Conservation (phyloP, 1,140 invertebrate species). For the Melitaea cinxia region DNA sequence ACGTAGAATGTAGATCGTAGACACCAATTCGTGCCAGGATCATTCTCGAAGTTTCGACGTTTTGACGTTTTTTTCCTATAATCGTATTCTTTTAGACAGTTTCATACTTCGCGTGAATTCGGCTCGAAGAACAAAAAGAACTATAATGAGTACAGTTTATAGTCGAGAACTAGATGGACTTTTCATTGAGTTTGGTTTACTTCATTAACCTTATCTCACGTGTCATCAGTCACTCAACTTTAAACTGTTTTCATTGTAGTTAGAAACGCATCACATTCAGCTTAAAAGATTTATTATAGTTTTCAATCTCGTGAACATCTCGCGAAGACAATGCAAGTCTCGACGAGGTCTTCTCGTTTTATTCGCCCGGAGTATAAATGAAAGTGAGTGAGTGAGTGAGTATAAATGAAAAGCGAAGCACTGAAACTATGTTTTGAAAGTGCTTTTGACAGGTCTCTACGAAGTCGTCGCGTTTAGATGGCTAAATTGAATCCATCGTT, state of each 20-base stretch:
- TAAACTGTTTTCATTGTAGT: too few species aligned
- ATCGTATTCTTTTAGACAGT: conserved; percentile 13
- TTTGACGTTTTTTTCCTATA: conserved; percentile 2
- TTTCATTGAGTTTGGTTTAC: too few species aligned
- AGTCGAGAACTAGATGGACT: too few species aligned
- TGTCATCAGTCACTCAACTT: too few species aligned
- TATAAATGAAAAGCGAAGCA: conserved; percentile 30
- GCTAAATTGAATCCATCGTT: not conserved
- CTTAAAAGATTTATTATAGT: conserved; percentile 29
- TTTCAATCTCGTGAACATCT: conserved; percentile 28
- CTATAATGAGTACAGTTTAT: too few species aligned
- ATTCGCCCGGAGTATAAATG: conserved; percentile 28
- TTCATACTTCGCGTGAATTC: conserved; percentile 18
- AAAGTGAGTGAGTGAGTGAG: too few species aligned
- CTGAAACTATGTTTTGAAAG: conserved; percentile 27
- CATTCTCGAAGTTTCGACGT: not conserved
- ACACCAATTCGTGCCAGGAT: conserved; percentile 18
- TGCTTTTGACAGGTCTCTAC: conserved; percentile 28
- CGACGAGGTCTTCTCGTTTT: conserved; percentile 23
- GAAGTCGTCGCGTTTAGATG: conserved; percentile 8
- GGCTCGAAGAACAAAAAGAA: too few species aligned
- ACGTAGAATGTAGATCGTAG: not conserved
- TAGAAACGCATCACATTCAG: conserved; percentile 8
- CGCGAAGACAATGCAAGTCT: conserved; percentile 30
- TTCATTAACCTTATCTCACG: too few species aligned